Conservation (phyloP, 1,140 invertebrate genomes). For the Hermatobates lingyangjiaoensis region DNA sequence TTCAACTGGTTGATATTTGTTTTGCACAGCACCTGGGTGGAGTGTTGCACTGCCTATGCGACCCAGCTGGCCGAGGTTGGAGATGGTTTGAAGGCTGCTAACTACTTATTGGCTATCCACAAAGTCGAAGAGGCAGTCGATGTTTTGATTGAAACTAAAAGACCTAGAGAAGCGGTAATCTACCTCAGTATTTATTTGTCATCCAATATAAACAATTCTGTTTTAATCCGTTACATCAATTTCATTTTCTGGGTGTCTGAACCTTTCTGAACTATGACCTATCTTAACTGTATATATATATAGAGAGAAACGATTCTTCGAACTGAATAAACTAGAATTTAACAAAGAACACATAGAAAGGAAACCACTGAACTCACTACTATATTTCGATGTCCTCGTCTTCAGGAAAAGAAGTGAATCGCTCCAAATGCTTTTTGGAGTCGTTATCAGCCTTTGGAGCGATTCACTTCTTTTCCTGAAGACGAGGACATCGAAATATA, state of each 20-base stretch:
- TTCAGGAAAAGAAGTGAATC: too few species aligned
- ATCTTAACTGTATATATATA: neutral
- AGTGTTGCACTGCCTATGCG: conserved; percentile 38
- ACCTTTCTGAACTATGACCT: neutral
- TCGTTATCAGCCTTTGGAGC: too few species aligned
- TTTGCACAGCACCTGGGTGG: conserved; percentile 27
- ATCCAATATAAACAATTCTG: neutral
- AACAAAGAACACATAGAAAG: neutral
- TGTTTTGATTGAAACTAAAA: conserved; percentile 28
- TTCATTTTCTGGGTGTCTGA: neutral
- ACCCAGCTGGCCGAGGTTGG: conserved; percentile 33
- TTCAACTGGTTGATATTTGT: conserved; percentile 16
- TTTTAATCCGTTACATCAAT: neutral
- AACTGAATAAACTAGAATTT: neutral
- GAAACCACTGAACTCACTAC: neutral
- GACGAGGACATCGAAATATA: too few species aligned
- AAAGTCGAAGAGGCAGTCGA: conserved; percentile 38
- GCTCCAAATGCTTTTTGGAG: too few species aligned
- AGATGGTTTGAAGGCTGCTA: conserved; percentile 32
- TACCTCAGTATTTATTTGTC: neutral
- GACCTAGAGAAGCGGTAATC: conserved; percentile 35
- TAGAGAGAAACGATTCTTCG: neutral
- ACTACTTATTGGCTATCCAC: conserved; percentile 37
- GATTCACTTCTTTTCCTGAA: too few species aligned
- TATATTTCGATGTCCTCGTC: too few species aligned